Evolutionary conservation across 2,113 vertebrate species (phyloP), one percentile per base, ranked within the genome.

Genomic region (Riparia riparia): DNA sequence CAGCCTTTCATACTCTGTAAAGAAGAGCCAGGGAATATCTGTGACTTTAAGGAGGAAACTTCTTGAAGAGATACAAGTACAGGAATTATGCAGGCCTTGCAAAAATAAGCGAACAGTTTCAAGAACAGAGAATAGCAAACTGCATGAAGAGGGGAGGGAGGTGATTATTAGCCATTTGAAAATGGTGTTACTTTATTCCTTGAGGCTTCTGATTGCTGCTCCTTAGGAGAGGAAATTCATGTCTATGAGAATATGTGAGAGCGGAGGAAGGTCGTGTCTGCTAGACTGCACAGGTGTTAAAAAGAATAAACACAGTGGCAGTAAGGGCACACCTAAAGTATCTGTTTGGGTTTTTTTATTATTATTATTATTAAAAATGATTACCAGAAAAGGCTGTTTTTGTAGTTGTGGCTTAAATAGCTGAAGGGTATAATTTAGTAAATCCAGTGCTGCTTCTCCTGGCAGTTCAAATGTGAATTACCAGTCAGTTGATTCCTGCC

Each of bases 171-270:
- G 20, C 39, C 65, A 7, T 45, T 90, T 65, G 32, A 50, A 89
- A 80, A 61, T 42, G 28, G 2, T 72, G 11, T 68, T 64, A 14
- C 14, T 95, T 74, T 53, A n/a, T 44, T 50, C 47, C 37, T 44
- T 44, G 34, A 28, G 89, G 29, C 28, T 72, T 79, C 74, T 5
- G 1, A 18, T 76, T 81, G 25, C 61, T 89, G 28, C 39, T 68
- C 3, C 44, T 80, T 68, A 25, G 21, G 26, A 6, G 39, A 56
- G 47, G 54, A 91, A 49, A 66, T 58, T 50, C 4, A 12, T 29
- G 8, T 69, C 76, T 69, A 17, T 29, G 34, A 50, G 44, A 57
- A 22, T 19, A n/a, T 0, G 0, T 60, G n/a, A 74, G 29, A 47
- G 39, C 6, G 17, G 28, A 37, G 19, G 51, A 53, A 64, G 37